phyloP scores from a whole-genome alignment of 2,113 vertebrate genomes.

The Hippopotamus amphibius region DNA sequence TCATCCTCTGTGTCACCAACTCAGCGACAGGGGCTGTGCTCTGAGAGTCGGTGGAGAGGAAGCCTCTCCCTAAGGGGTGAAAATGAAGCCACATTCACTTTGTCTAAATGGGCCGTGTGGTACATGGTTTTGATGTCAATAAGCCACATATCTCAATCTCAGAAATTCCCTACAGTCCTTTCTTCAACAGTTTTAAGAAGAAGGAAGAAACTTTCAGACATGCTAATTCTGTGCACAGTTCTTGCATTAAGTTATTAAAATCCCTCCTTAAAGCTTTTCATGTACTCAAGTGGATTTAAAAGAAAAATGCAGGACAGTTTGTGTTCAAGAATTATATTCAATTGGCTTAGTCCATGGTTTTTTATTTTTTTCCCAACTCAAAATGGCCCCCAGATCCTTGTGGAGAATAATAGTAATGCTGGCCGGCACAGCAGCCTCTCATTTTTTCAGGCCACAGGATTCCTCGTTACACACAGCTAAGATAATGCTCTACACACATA shows the following conservation, averaged over 20 bases:
- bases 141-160: neutral
- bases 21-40: neutral
- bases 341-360: neutral
- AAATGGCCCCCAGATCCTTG: neutral
- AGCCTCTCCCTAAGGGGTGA: neutral
- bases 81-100: neutral
- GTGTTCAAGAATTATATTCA: slow-evolving; percentile 39
- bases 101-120: neutral
- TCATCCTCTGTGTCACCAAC: neutral
- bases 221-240: slow-evolving; percentile 44
- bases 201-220: neutral
- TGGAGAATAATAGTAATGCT: neutral
- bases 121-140: neutral
- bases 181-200: slow-evolving; percentile 30
- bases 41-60: neutral
- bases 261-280: slow-evolving; percentile 65
- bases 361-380: neutral
- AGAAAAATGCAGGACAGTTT: slow-evolving; percentile 59
- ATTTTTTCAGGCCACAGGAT: slow-evolving; percentile 7
- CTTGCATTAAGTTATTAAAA: slow-evolving; percentile 64
- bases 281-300: slow-evolving; percentile 64
- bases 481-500: neutral
- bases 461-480: slow-evolving; percentile 62
- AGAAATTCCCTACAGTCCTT: neutral
- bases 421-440: slow-evolving; percentile 32